These are phyloP conservation scores for Romanogobio albipinnatus DNA, from an alignment of 2,113 vertebrate species.

Conservation along the genomic window DNA sequence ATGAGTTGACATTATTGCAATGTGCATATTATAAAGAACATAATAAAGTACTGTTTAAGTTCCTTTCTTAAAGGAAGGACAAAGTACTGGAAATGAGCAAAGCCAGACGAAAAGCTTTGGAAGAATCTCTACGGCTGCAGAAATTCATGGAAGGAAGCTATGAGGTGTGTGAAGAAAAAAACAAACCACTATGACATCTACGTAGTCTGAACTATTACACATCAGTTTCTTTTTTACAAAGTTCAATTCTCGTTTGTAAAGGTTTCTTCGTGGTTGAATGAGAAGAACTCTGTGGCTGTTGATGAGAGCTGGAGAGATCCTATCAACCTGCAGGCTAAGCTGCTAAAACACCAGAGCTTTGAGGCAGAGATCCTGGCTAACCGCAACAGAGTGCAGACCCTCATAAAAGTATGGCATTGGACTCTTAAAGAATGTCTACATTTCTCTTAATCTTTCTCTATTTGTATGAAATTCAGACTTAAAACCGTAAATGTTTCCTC, in stretches of 20 bases:
- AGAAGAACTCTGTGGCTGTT: slow-evolving; percentile 82
- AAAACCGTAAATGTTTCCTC: slow-evolving; percentile 10
- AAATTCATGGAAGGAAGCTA: slow-evolving; percentile 81
- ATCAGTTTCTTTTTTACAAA: not conserved
- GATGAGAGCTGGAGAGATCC: slow-evolving; percentile 85
- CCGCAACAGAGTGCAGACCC: slow-evolving; percentile 71
- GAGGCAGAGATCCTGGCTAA: slow-evolving; percentile 83
- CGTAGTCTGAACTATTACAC: not conserved
- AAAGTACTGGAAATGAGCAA: slow-evolving; percentile 77
- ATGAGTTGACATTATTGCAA: not conserved
- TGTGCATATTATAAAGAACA: too few species aligned
- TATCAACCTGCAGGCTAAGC: slow-evolving; percentile 82
- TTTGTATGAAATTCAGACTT: not conserved
- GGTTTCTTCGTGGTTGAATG: slow-evolving; percentile 85
- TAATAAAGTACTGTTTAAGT: not conserved
- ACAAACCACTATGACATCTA: not conserved
- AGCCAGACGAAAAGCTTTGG: slow-evolving; percentile 70
- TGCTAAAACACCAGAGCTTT: slow-evolving; percentile 83
- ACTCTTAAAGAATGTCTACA: not conserved
- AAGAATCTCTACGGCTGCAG: slow-evolving; percentile 79
- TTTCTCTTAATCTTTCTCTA: not conserved
- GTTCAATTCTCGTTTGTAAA: slow-evolving; percentile 57
- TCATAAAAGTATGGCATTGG: slow-evolving; percentile 70
- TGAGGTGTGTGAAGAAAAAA: slow-evolving; percentile 74
- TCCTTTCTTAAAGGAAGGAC: slow-evolving; percentile 71